Base-by-base conservation (phyloP, 2,888 invertebrate genomes). In the Actias luna region DNA sequence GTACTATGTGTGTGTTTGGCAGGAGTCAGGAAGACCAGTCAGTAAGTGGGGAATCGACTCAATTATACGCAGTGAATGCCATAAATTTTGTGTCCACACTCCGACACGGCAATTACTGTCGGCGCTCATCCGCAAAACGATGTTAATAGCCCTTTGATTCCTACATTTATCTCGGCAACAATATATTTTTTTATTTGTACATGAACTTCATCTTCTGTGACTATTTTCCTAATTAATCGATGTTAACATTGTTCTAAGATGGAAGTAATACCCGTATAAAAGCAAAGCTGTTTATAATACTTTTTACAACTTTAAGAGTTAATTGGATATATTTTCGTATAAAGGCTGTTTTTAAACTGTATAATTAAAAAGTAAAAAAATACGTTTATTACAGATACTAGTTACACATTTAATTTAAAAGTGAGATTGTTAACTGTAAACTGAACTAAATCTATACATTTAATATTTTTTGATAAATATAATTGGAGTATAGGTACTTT, bases 61-160 rank as follows among this genome's bases (percentile, higher is more conserved):
- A 88, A 89, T 90, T 89, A 89, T 80, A 82, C 81, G 77, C 80
- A 81, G 78, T 79, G 85, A 72, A 80, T 73, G 82, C 88, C 81
- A 89, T 92, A 91, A 89, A 91, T 91, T 87, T 83, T 78, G 79
- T 81, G 87, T 83, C 87, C 85, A 83, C 85, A 84, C 83, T 83
- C 88, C 87, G 88, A 88, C 88, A 87, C 85, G 88, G 85, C 91
- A 88, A 91, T 92, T 92, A 90, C 89, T 90, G 91, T 89, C 91
- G 84, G 84, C 88, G 84, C 86, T 90, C 90, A 89, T 91, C 91
- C 89, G 88, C 88, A 89, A 88, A 89, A 89, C 89, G 87, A 85
- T 85, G 88, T 88, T 89, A 89, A 90, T 90, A 88, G 87, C 84
- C 79, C 89, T 83, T 82, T 88, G 89, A 88, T 88, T 89, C 80